phyloP scores from a whole-genome alignment of 1,140 invertebrate genomes.

The Micrasema longulum region DNA sequence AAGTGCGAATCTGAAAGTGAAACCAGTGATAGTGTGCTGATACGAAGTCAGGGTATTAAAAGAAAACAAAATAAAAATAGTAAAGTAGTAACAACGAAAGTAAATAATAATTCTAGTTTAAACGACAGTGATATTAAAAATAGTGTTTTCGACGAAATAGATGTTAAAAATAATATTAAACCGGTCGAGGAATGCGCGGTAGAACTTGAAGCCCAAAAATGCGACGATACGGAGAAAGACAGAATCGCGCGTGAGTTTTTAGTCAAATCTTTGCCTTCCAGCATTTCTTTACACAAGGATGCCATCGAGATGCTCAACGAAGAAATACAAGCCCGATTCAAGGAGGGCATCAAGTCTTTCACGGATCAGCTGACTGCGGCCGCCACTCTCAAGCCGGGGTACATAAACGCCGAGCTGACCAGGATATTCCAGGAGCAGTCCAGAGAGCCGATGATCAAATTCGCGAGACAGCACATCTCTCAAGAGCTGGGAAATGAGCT shows the following conservation, averaged over 20 bases:
- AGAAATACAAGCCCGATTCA: conserved; percentile 53
- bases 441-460: conserved; percentile 56
- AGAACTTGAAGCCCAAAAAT: conserved; percentile 1
- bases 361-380: conserved; percentile 50
- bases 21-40: conserved; percentile 14
- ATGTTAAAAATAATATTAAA: conserved; percentile 7
- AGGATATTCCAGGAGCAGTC: conserved; percentile 55
- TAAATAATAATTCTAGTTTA: conserved; percentile 40
- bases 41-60: conserved; percentile 39
- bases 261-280: conserved; percentile 17
- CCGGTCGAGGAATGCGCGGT: conserved; percentile 61
- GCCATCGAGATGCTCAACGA: conserved; percentile 52
- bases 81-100: conserved; percentile 37
- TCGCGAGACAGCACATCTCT: conserved; percentile 57
- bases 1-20: conserved; percentile 38
- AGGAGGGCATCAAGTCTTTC: conserved; percentile 52
- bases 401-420: conserved; percentile 50
- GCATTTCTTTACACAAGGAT: conserved; percentile 42
- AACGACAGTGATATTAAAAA: conserved; percentile 52
- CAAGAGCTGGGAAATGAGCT: conserved; percentile 67
- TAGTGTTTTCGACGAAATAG: conserved; percentile 47
- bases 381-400: conserved; percentile 48
- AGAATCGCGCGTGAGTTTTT: conserved; percentile 19
- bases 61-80: conserved; percentile 50
- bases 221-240: background rate